A percentile compares a stretch with the other conserved stretches of the same genome.
Evolutionary conservation across 2,797 vertebrate genomes (phyloP).

Genomic region (Kryptolebias ocellatus): DNA sequence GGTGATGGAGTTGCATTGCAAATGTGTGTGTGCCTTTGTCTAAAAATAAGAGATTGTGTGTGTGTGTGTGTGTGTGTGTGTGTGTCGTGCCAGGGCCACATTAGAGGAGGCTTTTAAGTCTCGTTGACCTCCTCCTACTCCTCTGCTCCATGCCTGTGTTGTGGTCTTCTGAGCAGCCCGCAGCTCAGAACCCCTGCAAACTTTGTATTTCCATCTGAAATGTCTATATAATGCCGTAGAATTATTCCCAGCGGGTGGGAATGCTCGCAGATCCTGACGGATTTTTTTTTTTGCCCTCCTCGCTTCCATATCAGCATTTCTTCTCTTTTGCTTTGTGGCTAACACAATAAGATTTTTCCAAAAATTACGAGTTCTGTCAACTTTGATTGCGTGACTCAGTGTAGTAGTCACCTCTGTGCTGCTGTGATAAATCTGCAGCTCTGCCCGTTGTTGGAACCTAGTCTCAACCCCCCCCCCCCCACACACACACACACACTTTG

Average conservation of each 20-base stretch:
- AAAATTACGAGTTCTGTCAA: slow-evolving; percentile 53
- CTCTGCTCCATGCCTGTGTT: slow-evolving; percentile 83
- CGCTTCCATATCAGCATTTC: slow-evolving; percentile 36
- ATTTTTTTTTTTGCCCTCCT: slow-evolving; percentile 39
- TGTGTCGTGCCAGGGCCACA: slow-evolving; percentile 78
- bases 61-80: slow-evolving; percentile 22
- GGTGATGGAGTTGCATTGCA: slow-evolving; percentile 41
- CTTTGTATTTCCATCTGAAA: slow-evolving; percentile 17
- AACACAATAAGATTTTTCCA: slow-evolving; percentile 31
- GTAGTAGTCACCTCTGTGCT: slow-evolving; percentile 40
- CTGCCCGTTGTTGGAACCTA: slow-evolving; percentile 22
- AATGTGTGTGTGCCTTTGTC: slow-evolving; percentile 29
- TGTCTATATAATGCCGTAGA: slow-evolving; percentile 38
- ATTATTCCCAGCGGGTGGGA: slow-evolving; percentile 56
- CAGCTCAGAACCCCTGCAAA: slow-evolving; percentile 76
- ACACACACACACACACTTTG: slow-evolving; percentile 47
- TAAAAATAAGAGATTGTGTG: slow-evolving; percentile 23
- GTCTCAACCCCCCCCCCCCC: slow-evolving; percentile 43
- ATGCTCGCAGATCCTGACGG: slow-evolving; percentile 33
- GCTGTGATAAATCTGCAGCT: slow-evolving; percentile 40
- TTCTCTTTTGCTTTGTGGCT: slow-evolving; percentile 39
- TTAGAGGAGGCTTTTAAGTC: slow-evolving; percentile 85
- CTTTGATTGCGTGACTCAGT: slow-evolving; percentile 60
- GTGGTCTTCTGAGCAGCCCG: slow-evolving; percentile 77
- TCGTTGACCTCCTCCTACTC: slow-evolving; percentile 79